Base-by-base conservation (phyloP, 2,797 vertebrate genomes). In the Macropodus opercularis region DNA sequence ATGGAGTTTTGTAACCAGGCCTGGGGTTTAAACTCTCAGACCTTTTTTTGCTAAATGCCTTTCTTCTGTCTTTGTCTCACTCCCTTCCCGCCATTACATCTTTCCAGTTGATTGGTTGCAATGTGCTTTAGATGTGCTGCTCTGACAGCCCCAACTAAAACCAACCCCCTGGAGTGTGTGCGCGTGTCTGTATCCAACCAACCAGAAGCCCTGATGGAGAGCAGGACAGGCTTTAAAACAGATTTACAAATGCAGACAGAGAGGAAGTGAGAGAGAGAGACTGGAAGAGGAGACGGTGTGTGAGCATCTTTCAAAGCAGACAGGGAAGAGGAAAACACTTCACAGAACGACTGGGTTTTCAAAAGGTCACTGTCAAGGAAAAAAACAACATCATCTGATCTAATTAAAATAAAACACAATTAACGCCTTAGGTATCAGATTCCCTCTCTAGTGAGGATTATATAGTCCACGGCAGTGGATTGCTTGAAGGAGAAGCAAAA, bases 71-170 rank as follows among this genome's bases (percentile, higher is more conserved):
- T 48, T 54, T 50, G 38, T 64, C 58, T 59, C 40, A 13, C 58
- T 59, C 52, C 66, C 57, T 42, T 67, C 39, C 12, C 49, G 63
- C 39, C 61, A 76, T 74, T 78, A 66, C 49, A 69, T 49, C n/a
- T 70, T 72, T 77, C 75, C 50, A 58, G 43, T 48, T 72, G 80
- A 85, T 73, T 80, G 69, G 55, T 64, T 73, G 44, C 41, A 70
- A 68, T 10, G 2, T 52, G 62, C 62, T 65, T 69, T 68, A 51
- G 62, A 78, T 70, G 42, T 52, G 43, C 60, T 54, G 69, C 29
- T 69, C 63, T 69, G 73, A 85, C 78, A 69, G 60, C 52, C 51
- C 61, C 48, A 54, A 77, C 64, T 69, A 63, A 73, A 77, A 52
- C 63, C 41, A 75, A 67, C 26, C 61, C 69, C 77, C 58, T 35